Evolutionary conservation across 1,140 invertebrate genomes (phyloP), one percentile per base, ranked within the genome.

Genomic region (Laupala kohalensis): DNA sequence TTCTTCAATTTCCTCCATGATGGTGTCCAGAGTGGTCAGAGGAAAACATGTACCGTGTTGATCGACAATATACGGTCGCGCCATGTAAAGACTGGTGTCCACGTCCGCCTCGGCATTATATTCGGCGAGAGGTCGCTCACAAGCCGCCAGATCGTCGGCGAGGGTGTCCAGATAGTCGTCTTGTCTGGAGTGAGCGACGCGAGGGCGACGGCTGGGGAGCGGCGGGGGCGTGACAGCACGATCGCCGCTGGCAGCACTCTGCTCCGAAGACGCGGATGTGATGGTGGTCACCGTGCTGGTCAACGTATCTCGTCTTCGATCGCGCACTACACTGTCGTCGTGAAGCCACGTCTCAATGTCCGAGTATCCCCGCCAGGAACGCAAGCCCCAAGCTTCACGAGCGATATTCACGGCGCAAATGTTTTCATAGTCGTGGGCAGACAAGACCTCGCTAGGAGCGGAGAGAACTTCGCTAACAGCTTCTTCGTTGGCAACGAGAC

Each of bases 391-490:
- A n/a, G 85, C 84, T 75, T 86, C 86, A 73, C 87, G 79, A 3
- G 87, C 86, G 25, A 89, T 85, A 74, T 88, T 88, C 2, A 88
- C 79, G 6, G 87, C 85, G 77, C 87, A 87, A 69, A 89, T 83
- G 77, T 88, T 89, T 77, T 88, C 87, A 75, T 89, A 89, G 76
- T 89, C 87, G 76, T 88, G 87, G 30, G 86, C 83, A 0, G 86
- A 87, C 25, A 86, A 80, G 13, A 86, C 81, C 76, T 86, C 85
- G 66, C 85, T 86, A 72, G 85, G 87, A 30, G 86, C 83, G 0
- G 86, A 87, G 25, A 86, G 80, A 12, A 86, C 81, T 76, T 86
- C 85, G 64, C 85, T 86, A 71, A 85, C 84, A 15, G 85, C 85
- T 63, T 86, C 85, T 26, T 80, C 79, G 26, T 75, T 73, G 4